Base-by-base conservation (phyloP, 2,888 invertebrate genomes). In the Norana najaformis region DNA sequence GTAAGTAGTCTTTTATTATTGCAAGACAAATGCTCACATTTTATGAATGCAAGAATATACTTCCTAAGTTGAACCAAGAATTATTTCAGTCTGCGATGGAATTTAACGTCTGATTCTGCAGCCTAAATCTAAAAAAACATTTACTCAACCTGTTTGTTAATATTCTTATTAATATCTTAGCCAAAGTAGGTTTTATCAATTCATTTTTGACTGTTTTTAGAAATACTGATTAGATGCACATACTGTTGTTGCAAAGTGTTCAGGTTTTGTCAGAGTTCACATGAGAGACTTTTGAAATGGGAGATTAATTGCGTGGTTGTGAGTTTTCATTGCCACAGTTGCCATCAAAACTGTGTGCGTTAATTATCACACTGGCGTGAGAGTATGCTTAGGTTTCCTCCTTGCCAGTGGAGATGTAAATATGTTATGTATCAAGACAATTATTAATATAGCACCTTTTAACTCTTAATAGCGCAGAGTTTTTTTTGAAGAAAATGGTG, bases 251-350 rank as follows among this genome's bases (percentile, higher is more conserved):
- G 69, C 11, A 69, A 69, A 4, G 53, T 53, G 30, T 30, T 23
- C 4, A n/a, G 11, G 1, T n/a, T 47, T 16, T 47, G 23, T 69
- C 69, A 69, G 8, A n/a, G n/a, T 69, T 69, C n/a, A 69, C n/a
- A 69, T 13, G n/a, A n/a, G 69, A 69, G 69, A 69, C 69, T n/a
- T n/a, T 69, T n/a, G 11, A 69, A n/a, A 47, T 47, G 47, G 8
- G 23, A 47, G 23, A 23, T 11, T 47, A 47, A 69, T 30, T 30
- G 69, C 69, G 11, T 69, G n/a, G 69, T 11, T 69, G 30, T n/a
- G n/a, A 69, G 30, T 69, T n/a, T 69, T 69, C 69, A 69, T n/a
- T 69, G n/a, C 69, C 69, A 69, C n/a, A n/a, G n/a, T 69, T 69
- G 69, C 69, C 30, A 69, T n/a, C 30, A n/a, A 11, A 69, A 69